phyloP scores from a whole-genome alignment of 2,797 vertebrate species.

The Brotula barbata region DNA sequence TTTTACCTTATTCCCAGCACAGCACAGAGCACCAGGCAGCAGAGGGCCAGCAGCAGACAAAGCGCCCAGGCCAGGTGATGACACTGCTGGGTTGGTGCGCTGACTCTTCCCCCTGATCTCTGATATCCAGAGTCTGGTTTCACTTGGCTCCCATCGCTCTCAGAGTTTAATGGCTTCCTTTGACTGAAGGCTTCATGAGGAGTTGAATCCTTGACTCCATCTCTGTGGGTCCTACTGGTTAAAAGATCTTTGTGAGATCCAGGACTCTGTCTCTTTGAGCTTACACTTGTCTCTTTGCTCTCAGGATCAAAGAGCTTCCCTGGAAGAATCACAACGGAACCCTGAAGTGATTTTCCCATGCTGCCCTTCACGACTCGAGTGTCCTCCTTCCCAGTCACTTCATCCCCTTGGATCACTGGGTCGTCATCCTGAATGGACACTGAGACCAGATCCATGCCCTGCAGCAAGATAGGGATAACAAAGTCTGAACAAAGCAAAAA shows the following conservation, averaged over 20 bases:
- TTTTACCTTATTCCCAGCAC: conserved; percentile 78
- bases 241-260: conserved; percentile 7
- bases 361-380: not conserved
- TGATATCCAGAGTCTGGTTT: conserved; percentile 28
- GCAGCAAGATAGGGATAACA: not conserved
- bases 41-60: conserved; percentile 66
- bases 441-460: conserved; percentile 41
- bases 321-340: not conserved
- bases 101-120: conserved; percentile 8
- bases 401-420: conserved; percentile 12
- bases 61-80: conserved; percentile 69
- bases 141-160: not conserved
- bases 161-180: not conserved
- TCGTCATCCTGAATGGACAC: conserved; percentile 10
- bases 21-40: conserved; percentile 66
- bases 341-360: not conserved
- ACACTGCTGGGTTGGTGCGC: conserved; percentile 51
- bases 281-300: conserved; percentile 6
- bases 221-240: not conserved
- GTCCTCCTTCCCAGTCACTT: not conserved
- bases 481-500: not conserved
- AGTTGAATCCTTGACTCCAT: not conserved
- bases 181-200: not conserved
- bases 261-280: not conserved
- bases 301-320: not conserved